Evolutionary conservation across 2,888 invertebrate genomes (phyloP), one percentile per base, ranked within the genome.

Genomic region (Xestia c-nigrum): DNA sequence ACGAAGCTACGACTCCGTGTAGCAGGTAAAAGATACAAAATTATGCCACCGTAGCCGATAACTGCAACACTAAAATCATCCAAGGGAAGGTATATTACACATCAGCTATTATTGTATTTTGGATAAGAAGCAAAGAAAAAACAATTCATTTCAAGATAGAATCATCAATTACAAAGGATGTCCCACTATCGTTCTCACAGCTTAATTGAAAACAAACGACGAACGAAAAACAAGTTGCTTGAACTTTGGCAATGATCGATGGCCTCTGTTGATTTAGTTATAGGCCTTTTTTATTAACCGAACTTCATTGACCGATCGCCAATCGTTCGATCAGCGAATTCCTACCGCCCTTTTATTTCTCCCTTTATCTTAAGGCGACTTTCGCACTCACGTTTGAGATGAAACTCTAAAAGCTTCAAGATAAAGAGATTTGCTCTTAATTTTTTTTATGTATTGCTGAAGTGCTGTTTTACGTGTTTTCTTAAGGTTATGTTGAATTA

Each of bases 141-240:
- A 31, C 40, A 31, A 67, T 57, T 69, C 19, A 65, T 65, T 21
- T 65, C n/a, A n/a, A 38, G 40, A 46, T 47, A 38, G 69, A 80
- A 70, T 66, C 67, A 82, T 82, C 66, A 76, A 78, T 76, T 74
- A 66, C 75, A 66, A 74, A 66, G 40, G 38, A 61, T 46, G 52
- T 47, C 31, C 38, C 47, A 61, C 66, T 63, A 72, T 59, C 38
- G 63, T 55, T 43, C n/a, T 50, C 47, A 55, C 24, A 59, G 24
- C 38, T 75, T 82, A 76, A 85, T 85, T 85, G 78, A 85, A 79
- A 85, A 79, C 66, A 74, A 83, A 71, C 61, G 57, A n/a, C 24
- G n/a, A n/a, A 59, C 59, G 9, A 71, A 68, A 84, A 69, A 66
- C 66, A 69, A 72, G 71, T 74, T 74, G 40, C 63, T 47, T 59